Base-by-base conservation (phyloP, 2,113 vertebrate genomes). In the Euleptes europaea region DNA sequence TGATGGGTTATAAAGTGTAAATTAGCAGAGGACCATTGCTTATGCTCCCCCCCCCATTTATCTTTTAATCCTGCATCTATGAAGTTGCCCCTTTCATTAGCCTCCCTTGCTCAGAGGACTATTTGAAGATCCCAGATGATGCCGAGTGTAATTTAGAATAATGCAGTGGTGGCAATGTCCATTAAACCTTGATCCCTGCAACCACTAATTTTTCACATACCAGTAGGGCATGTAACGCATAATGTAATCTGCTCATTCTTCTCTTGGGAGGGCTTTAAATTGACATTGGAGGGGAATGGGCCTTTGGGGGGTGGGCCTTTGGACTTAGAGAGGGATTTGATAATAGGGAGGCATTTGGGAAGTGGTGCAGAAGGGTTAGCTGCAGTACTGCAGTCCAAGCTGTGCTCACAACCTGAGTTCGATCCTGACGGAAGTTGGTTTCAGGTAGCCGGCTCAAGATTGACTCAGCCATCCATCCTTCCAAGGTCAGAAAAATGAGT, bases 211-310 rank as follows among this genome's bases (percentile, higher is more conserved):
- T 76, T 73, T 60, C 31, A 17, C 28, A 23, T 8, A 73, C 78
- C 79, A 38, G 14, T 7, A 23, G 33, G 60, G 23, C 9, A 8
- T 9, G 0, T 12, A 9, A 65, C 31, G 19, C n/a, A 75, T 75
- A 82, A 67, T 86, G 15, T 51, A 49, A 44, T 35, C 21, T 67
- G 73, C 57, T 91, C 82, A 80, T 88, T 42, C 6, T 66, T 76
- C 42, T 49, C 84, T 49, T 66, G 73, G 51, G 28, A 69, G 44
- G 40, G 12, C 70, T 73, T 49, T 49, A 49, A 49, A 44, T 44
- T 44, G 44, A 44, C 9, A 44, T 44, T 9, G 44, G 44, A 44
- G 44, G 4, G 44, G 44, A 44, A 44, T 44, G 4, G 44, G n/a
- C n/a, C n/a, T n/a, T n/a, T n/a, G n/a, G n/a, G n/a, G n/a, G n/a